These are phyloP conservation scores for Plectrocnemia conspersa DNA, from an alignment of 1,140 invertebrate genomes.

Conservation along the genomic window DNA sequence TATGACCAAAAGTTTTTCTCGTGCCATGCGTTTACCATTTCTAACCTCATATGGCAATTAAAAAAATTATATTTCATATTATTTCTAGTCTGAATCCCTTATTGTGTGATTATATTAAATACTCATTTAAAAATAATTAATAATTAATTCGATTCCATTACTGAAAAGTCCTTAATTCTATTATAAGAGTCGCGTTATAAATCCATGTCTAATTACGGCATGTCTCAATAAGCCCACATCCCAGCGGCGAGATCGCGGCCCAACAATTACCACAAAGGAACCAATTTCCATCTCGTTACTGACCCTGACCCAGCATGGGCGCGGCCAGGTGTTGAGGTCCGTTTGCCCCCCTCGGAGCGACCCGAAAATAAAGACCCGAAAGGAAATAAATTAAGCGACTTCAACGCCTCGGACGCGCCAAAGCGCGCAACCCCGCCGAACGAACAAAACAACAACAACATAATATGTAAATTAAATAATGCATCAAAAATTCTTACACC, in stretches of 20 bases:
- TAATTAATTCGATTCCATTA: too few species aligned
- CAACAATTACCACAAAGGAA: slow-evolving; percentile 16
- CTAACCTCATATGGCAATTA: too few species aligned
- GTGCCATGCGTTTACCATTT: too few species aligned
- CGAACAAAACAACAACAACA: background rate
- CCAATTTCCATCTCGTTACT: slow-evolving; percentile 29
- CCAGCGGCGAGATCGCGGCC: background rate
- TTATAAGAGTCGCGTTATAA: too few species aligned
- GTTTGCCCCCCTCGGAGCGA: slow-evolving; percentile 10
- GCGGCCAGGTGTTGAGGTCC: slow-evolving; percentile 18
- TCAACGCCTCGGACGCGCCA: slow-evolving; percentile 18
- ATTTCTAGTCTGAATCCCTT: too few species aligned
- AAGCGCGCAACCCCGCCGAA: background rate
- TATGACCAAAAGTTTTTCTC: too few species aligned
- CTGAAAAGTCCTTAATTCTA: too few species aligned
- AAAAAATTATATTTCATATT: too few species aligned
- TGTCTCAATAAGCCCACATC: background rate
- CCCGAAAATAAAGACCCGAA: slow-evolving; percentile 15
- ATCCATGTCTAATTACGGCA: too few species aligned
- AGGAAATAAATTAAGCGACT: slow-evolving; percentile 29
- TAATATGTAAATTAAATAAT: slow-evolving; percentile 4
- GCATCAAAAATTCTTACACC: background rate
- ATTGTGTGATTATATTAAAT: too few species aligned
- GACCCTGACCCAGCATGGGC: background rate
- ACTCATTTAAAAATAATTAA: too few species aligned